Base-by-base conservation (phyloP, 2,888 invertebrate genomes). In the Plebejus melissa region DNA sequence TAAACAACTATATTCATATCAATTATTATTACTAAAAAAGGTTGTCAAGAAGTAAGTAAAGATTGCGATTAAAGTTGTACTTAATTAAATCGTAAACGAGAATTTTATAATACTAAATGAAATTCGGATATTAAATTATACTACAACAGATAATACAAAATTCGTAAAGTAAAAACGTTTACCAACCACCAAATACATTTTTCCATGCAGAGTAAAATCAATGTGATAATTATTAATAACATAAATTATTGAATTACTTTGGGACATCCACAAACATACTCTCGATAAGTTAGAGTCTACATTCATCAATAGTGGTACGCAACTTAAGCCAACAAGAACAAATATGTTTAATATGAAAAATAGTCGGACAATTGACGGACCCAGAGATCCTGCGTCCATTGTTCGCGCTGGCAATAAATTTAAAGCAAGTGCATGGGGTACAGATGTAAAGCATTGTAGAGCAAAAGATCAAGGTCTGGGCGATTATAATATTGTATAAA, bases 331-430 rank as follows among this genome's bases (percentile, higher is more conserved):
- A 81, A 85, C 83, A 77, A 74, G 80, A 77, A 80, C 82, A 81
- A 82, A 82, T 83, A 82, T 80, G 81, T 80, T 80, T 77, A 79
- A 81, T 81, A 83, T 86, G 83, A 83, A 85, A 84, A 85, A 84
- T 82, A 85, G 82, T 77, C 77, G 76, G 79, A 80, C 82, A 83
- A 83, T 82, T 84, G 85, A 87, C 83, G 80, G 80, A 78, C 79
- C 84, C 84, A 83, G 80, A 82, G 80, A 80, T 82, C 81, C 82
- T 77, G 82, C 81, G 81, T 78, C 84, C 85, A 87, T 88, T 88
- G 87, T 87, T 84, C 81, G 77, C 80, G 75, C 78, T 78, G 80
- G 78, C 77, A 77, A 78, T 77, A 78, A 80, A 79, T 76, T 76
- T 77, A 78, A 79, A 76, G 79, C 79, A 79, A 81, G 78, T 79